phyloP scores from a whole-genome alignment of 2,113 vertebrate species.

The Pangasianodon hypophthalmus region DNA sequence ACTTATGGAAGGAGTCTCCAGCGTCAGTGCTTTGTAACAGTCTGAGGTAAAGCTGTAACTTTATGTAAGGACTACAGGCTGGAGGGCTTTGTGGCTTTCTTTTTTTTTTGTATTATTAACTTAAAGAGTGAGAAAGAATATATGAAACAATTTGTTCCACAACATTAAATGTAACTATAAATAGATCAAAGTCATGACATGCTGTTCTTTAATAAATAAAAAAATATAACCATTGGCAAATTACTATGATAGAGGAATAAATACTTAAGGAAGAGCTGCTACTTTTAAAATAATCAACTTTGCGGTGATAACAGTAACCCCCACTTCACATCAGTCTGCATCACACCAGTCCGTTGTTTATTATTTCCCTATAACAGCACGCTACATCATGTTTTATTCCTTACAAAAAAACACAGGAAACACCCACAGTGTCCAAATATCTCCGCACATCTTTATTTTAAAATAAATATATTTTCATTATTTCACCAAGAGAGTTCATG shows the following conservation, averaged over 20 bases:
- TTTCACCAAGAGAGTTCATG: constrained; percentile 97
- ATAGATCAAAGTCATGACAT: not conserved
- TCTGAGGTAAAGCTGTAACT: not conserved
- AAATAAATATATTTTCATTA: constrained; percentile 99
- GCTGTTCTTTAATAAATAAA: not conserved
- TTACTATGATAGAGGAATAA: not conserved
- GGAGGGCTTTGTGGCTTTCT: no score
- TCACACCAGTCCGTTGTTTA: not conserved
- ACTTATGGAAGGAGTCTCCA: not conserved
- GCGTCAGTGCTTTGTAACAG: not conserved
- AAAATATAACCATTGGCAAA: not conserved
- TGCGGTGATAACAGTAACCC: not conserved
- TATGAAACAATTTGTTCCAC: not conserved
- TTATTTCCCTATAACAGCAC: not conserved
- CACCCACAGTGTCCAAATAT: constrained; percentile 5
- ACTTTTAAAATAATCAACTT: not conserved
- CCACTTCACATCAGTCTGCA: not conserved
- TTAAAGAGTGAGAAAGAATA: not conserved
- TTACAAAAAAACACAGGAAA: not conserved
- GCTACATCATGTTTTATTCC: not conserved
- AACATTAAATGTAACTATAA: no score
- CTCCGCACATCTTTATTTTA: constrained; percentile 71
- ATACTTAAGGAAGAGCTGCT: not conserved
- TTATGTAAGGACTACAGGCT: no score
- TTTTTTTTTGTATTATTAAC: no score